A percentile compares a stretch with the other conserved stretches of the same genome.
These are phyloP conservation scores for Sialia sialis DNA, from an alignment of 2,113 vertebrate species.

Conservation along the genomic window DNA sequence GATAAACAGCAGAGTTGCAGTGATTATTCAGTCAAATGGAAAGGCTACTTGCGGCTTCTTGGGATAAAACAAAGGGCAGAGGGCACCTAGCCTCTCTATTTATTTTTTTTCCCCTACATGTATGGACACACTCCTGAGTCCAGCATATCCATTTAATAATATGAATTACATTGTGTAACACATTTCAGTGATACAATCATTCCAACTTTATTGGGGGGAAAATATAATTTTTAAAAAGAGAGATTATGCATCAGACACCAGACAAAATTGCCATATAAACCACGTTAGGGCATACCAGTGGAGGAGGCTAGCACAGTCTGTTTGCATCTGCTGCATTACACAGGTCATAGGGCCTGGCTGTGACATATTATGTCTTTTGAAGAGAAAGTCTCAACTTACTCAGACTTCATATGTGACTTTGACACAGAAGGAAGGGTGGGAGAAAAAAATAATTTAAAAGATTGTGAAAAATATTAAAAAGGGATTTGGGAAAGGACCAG, in stretches of 20 bases:
- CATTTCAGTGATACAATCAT: not conserved
- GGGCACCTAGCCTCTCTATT: not conserved
- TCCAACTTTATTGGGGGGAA: fast-evolving
- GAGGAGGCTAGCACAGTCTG: not conserved
- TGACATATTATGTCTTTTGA: not conserved
- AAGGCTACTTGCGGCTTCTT: not conserved
- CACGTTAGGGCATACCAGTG: not conserved
- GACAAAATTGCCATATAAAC: not conserved
- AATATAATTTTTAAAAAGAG: not conserved
- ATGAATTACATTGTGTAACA: not conserved
- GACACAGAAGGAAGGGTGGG: no score
- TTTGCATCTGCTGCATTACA: not conserved
- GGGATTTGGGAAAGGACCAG: not conserved
- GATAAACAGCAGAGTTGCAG: not conserved
- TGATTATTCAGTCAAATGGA: not conserved
- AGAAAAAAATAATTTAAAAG: not conserved
- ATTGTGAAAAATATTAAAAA: not conserved
- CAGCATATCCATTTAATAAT: not conserved
- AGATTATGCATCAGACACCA: not conserved
- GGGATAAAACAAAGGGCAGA: not conserved
- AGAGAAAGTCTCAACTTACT: not conserved
- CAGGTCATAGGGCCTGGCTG: not conserved
- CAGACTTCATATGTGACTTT: not conserved
- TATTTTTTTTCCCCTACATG: not conserved
- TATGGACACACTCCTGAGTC: not conserved